These are phyloP conservation scores for Trypoxylon attenuatum DNA, from an alignment of 2,888 invertebrate genomes.

Conservation along the genomic window DNA sequence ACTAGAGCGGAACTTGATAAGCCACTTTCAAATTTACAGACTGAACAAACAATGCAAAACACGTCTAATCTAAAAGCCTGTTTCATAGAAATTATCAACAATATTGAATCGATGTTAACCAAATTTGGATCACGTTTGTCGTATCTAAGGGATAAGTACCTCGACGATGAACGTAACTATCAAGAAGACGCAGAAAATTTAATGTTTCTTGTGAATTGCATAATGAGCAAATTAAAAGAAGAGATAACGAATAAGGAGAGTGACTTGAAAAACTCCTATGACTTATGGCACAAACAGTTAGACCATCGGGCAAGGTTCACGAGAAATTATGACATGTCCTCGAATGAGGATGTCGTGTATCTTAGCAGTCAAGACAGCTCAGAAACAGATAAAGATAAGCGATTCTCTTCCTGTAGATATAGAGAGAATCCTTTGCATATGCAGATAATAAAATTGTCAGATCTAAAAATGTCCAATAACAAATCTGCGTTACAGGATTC, in stretches of 20 bases:
- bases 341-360: too few species aligned
- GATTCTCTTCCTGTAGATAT: too few species aligned
- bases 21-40: too few species aligned
- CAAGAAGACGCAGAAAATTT: neutral
- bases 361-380: too few species aligned
- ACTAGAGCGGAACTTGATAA: too few species aligned
- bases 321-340: too few species aligned
- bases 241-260: conserved; percentile 4
- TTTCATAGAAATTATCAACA: neutral
- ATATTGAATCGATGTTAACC: neutral
- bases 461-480: too few species aligned
- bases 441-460: too few species aligned
- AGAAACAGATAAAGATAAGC: too few species aligned
- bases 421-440: too few species aligned
- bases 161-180: neutral
- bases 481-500: too few species aligned
- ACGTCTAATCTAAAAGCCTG: neutral
- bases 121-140: neutral
- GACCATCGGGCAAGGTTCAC: too few species aligned
- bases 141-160: neutral
- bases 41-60: neutral
- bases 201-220: neutral
- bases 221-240: conserved; percentile 9
- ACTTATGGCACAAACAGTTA: neutral
- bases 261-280: neutral